Evolutionary conservation across 1,140 invertebrate species (phyloP), one percentile per base, ranked within the genome.

Genomic region (Kradibia gibbosae): DNA sequence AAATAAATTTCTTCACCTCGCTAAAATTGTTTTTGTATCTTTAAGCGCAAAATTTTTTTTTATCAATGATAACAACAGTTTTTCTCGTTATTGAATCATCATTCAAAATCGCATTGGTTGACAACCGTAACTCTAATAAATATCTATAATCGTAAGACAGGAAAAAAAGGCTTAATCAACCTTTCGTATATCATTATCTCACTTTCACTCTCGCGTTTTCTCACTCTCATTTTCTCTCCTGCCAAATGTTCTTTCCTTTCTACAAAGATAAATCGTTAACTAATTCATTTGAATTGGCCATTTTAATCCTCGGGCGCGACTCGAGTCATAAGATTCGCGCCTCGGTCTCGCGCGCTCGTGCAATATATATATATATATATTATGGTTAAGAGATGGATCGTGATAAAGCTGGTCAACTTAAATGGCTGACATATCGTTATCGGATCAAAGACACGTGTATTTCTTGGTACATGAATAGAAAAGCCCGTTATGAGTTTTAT

Each of bases 251-350:
- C 55, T 73, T 53, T 73, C 48, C 15, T 13, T 71, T 48, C 45
- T 25, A 48, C 42, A 7, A 31, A 8, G 8, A 73, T 8, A n/a
- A n/a, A 73, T 48, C 55, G n/a, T 34, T 53, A 72, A 53, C 48
- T 55, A 31, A 73, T 55, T 73, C 42, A 73, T 15, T 55, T 73
- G 31, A 25, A 75, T 75, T 75, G 48, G 48, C 48, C 72, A 55
- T 60, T 57, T 75, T 25, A 57, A 57, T 57, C 36, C 73, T 60
- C 53, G 15, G 60, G 34, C 7, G 28, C 53, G 20, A 57, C 60
- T 74, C 34, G 73, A 75, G 39, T 65, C 76, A 53, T 65, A 62
- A 39, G 50, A 53, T 79, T 81, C 72, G 31, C 53, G 7, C 84
- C 71, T 8, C 36, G 3, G 20, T 55, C 17, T 48, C 42, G 17